Conservation (phyloP, 2,797 vertebrate genomes). For the Heterohyrax brucei region DNA sequence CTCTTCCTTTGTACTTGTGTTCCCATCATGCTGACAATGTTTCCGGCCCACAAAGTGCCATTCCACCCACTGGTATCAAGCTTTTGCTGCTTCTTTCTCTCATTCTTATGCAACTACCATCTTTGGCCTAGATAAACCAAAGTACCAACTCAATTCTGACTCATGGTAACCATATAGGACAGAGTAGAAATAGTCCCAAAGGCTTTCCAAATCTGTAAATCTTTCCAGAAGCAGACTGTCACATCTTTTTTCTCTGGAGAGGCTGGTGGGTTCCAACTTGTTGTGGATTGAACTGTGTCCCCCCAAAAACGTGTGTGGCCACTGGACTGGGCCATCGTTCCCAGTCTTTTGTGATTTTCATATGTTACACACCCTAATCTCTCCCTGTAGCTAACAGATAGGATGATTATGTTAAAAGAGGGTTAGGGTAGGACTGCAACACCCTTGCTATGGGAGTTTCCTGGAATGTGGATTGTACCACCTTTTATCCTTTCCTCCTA, state of each 20-base stretch:
- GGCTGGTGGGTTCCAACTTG: not conserved
- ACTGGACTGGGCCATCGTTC: no score
- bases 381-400: no score
- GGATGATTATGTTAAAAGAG: no score
- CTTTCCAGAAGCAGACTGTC: not conserved
- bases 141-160: not conserved
- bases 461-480: no score
- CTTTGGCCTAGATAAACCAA: not conserved
- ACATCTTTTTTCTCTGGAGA: not conserved
- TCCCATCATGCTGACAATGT: not conserved
- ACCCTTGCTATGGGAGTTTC: no score
- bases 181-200: not conserved
- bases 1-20: not conserved
- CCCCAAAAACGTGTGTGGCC: no score
- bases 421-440: no score
- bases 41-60: not conserved
- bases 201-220: not conserved
- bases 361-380: no score
- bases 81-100: not conserved
- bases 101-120: not conserved
- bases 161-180: not conserved
- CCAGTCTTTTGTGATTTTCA: no score
- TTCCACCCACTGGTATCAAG: not conserved
- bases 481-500: no score
- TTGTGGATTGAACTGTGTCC: no score